Conservation (phyloP, 2,797 vertebrate genomes). For the Pseudochirops corinnae region DNA sequence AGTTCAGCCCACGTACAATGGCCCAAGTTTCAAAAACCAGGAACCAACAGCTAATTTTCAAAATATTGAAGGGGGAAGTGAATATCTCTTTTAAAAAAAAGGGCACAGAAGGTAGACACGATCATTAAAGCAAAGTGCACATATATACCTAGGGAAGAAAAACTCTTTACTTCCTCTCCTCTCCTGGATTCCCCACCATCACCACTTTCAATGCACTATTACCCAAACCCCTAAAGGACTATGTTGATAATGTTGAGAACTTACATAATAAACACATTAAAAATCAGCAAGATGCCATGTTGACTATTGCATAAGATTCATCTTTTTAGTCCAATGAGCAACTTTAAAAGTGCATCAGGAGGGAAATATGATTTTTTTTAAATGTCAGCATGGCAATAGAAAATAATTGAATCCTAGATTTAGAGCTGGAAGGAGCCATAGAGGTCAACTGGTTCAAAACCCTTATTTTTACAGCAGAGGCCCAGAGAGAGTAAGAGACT, state of each 20-base stretch:
- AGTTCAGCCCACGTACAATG: accelerated
- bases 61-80: not conserved
- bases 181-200: not conserved
- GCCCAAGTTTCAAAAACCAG: not conserved
- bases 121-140: conserved; percentile 61
- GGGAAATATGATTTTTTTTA: not conserved
- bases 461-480: not conserved
- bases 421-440: not conserved
- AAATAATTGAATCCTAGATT: not conserved
- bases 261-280: conserved; percentile 54
- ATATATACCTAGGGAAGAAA: conserved; percentile 55
- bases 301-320: conserved; percentile 48
- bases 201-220: conserved; percentile 21
- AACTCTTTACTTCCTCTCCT: not conserved
- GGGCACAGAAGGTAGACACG: conserved; percentile 35
- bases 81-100: not conserved
- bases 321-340: conserved; percentile 26
- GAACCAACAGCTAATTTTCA: not conserved
- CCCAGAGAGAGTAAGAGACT: not conserved
- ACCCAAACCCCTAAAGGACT: conserved; percentile 43
- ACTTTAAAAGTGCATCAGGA: conserved; percentile 13
- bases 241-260: conserved; percentile 53
- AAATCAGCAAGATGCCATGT: conserved; percentile 52
- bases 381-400: not conserved
- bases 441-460: not conserved